phyloP scores from a whole-genome alignment of 1,140 invertebrate genomes.

The Drosophila saltans region DNA sequence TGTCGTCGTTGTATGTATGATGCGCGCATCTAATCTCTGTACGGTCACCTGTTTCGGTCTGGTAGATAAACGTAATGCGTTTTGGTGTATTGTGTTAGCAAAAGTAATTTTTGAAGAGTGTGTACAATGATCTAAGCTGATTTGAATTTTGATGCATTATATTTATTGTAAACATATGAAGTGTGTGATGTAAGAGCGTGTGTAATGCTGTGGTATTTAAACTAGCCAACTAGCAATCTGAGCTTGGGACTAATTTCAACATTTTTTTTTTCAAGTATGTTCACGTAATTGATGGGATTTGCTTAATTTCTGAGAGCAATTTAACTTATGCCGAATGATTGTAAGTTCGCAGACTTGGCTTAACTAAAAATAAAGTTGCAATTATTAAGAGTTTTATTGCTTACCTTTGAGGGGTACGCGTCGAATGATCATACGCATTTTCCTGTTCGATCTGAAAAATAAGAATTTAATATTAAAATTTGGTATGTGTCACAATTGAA shows the following conservation, averaged over 20 bases:
- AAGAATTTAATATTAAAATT: not conserved
- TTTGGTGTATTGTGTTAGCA: constrained; percentile 35
- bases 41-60: constrained; percentile 64
- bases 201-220: constrained; percentile 24
- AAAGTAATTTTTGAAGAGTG: constrained; percentile 18
- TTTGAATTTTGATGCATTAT: constrained; percentile 64
- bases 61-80: constrained; percentile 58
- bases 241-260: not conserved
- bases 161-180: not conserved
- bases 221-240: constrained; percentile 26
- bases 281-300: constrained; percentile 6
- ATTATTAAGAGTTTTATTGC: constrained; percentile 21
- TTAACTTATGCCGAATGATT: constrained; percentile 31
- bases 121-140: constrained; percentile 25
- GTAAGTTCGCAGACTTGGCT: constrained; percentile 20
- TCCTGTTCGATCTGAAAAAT: constrained; percentile 74
- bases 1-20: constrained; percentile 33
- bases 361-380: constrained; percentile 11
- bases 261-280: not conserved
- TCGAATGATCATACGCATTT: constrained; percentile 76
- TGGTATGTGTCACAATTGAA: not conserved
- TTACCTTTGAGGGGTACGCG: constrained; percentile 83
- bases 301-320: constrained; percentile 13
- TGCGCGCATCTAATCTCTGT: constrained; percentile 46
- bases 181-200: constrained; percentile 16